phyloP scores from a whole-genome alignment of 2,113 vertebrate species.

The Gallinago undulata region DNA sequence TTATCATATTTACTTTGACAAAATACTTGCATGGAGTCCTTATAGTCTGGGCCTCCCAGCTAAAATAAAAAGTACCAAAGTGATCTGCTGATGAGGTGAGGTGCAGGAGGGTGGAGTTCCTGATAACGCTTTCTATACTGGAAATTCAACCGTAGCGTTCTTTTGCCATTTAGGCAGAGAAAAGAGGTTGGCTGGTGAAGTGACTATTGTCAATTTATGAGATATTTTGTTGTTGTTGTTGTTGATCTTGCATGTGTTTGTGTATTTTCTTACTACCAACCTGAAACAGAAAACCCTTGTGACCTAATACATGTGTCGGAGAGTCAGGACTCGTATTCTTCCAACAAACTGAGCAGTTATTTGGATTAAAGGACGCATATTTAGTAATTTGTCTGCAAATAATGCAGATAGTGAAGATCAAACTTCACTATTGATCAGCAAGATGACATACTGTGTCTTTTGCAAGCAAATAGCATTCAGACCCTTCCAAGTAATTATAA shows the following conservation, averaged over 20 bases:
- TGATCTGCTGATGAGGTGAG: neutral
- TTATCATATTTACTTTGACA: neutral
- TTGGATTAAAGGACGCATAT: neutral
- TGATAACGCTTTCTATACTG: neutral
- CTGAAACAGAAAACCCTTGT: neutral
- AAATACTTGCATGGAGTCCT: neutral
- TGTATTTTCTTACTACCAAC: neutral
- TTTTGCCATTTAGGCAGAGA: neutral
- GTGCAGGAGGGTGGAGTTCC: neutral
- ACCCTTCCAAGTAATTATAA: neutral
- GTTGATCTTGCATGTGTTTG: neutral
- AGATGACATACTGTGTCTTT: neutral
- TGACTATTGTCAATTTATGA: neutral
- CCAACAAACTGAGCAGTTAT: neutral
- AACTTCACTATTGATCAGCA: neutral
- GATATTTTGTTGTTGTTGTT: neutral
- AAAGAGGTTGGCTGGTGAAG: neutral
- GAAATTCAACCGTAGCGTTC: neutral
- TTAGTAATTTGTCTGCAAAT: neutral
- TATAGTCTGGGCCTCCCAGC: neutral
- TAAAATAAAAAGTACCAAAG: neutral
- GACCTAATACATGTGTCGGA: neutral
- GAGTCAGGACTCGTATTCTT: neutral
- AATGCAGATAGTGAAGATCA: neutral
- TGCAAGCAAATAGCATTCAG: neutral